Conservation (phyloP, 2,888 invertebrate species). For the Bursaphelenchus okinawaensis region DNA sequence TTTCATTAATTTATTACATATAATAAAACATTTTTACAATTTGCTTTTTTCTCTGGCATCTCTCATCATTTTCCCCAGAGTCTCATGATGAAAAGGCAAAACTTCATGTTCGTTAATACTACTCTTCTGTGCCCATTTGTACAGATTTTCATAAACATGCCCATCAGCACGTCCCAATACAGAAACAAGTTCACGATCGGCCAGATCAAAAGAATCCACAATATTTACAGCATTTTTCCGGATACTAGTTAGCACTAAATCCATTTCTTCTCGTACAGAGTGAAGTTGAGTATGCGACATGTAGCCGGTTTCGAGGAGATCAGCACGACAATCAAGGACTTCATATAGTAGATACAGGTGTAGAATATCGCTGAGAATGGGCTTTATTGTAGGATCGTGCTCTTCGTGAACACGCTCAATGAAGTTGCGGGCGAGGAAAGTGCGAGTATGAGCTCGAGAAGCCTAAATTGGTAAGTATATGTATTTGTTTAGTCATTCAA, state of each 20-base stretch:
- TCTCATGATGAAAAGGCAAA: constrained; percentile 34
- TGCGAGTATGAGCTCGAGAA: constrained; percentile 23
- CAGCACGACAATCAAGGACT: constrained; percentile 25
- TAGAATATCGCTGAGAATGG: constrained; percentile 25
- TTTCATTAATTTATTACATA: background rate
- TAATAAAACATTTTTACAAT: constrained; percentile 11
- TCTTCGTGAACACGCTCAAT: constrained; percentile 35
- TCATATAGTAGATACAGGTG: constrained; percentile 31
- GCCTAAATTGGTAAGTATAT: constrained; percentile 14
- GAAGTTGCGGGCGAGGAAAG: constrained; percentile 71
- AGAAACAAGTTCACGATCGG: constrained; percentile 59
- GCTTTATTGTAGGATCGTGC: constrained; percentile 17
- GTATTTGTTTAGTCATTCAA: too few relatives aligned
- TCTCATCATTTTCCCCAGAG: constrained; percentile 30
- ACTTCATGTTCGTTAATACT: constrained; percentile 20
- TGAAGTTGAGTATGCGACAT: constrained; percentile 38
- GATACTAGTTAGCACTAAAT: constrained; percentile 63
- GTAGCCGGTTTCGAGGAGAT: constrained; percentile 34
- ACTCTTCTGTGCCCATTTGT: constrained; percentile 57
- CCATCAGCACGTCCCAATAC: constrained; percentile 58
- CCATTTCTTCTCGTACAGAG: constrained; percentile 35
- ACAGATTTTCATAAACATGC: constrained; percentile 54
- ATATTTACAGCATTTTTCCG: constrained; percentile 82
- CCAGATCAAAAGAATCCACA: constrained; percentile 79
- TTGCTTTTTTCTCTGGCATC: constrained; percentile 30